Conservation (phyloP, 2,113 vertebrate genomes). For the Oncorhynchus keta region DNA sequence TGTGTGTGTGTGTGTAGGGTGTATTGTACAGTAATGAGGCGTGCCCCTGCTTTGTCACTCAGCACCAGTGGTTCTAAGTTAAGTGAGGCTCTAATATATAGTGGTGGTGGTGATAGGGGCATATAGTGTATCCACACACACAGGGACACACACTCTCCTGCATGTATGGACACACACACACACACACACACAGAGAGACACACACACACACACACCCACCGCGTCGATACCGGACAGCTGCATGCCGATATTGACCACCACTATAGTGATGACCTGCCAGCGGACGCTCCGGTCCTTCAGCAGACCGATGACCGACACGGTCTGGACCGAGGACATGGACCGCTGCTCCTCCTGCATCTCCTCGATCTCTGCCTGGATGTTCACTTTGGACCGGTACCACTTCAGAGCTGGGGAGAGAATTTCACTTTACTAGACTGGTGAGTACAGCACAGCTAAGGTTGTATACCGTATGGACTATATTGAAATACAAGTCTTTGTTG, state of each 20-base stretch:
- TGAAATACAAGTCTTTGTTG: too few relatives aligned
- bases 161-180: background rate
- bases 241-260: conserved; percentile 85
- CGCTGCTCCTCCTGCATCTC: conserved; percentile 87
- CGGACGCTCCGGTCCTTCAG: conserved; percentile 72
- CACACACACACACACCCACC: conserved; percentile 64
- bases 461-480: too few relatives aligned
- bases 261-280: conserved; percentile 84
- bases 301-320: conserved; percentile 72
- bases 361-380: conserved; percentile 79
- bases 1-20: background rate
- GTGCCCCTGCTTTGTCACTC: conserved; percentile 49
- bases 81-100: conserved; percentile 46
- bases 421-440: background rate
- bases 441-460: background rate
- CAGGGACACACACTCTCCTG: background rate
- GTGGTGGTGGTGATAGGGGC: conserved; percentile 8
- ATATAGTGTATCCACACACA: background rate
- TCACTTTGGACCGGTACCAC: conserved; percentile 69
- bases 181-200: too few relatives aligned
- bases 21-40: conserved; percentile 49
- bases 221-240: conserved; percentile 90
- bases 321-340: conserved; percentile 74
- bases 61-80: conserved; percentile 24
- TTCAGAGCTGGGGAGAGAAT: conserved; percentile 70